These are phyloP conservation scores for Malurus splendens DNA, from an alignment of 2,797 vertebrate species.

Conservation along the genomic window DNA sequence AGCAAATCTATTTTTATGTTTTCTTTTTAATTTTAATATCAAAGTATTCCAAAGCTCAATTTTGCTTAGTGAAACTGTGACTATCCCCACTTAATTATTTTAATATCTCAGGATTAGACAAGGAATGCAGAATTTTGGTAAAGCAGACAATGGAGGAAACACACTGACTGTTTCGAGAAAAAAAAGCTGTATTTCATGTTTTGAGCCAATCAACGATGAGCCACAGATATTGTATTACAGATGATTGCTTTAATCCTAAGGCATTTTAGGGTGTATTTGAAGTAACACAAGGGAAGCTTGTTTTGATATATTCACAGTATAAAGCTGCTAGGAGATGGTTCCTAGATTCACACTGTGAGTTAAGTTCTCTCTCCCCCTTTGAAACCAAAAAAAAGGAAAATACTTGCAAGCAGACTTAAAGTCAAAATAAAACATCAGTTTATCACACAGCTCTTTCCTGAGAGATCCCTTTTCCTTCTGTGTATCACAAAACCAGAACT, in stretches of 20 bases:
- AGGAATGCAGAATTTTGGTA: conserved; percentile 62
- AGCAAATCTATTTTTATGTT: conserved; percentile 12
- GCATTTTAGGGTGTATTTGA: conserved; percentile 64
- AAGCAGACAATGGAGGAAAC: conserved; percentile 42
- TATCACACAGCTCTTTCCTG: not conserved
- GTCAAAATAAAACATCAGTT: not conserved
- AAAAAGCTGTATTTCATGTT: conserved; percentile 63
- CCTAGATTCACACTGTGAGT: conserved; percentile 11
- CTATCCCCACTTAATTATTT: conserved; percentile 66
- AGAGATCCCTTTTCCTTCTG: not conserved
- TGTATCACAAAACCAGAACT: not conserved
- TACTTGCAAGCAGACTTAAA: not conserved
- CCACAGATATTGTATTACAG: conserved; percentile 64
- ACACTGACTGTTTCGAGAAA: conserved; percentile 26
- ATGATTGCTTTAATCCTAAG: conserved; percentile 70
- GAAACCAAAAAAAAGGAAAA: conserved; percentile 13
- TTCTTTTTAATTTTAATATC: conserved; percentile 54
- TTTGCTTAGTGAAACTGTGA: conserved; percentile 63
- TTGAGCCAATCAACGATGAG: conserved; percentile 50
- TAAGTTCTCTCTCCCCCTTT: not conserved
- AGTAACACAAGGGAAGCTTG: conserved; percentile 56
- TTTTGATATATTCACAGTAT: conserved; percentile 50
- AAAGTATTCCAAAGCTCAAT: conserved; percentile 59
- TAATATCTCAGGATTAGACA: conserved; percentile 60
- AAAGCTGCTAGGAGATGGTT: conserved; percentile 49